These are phyloP conservation scores for Cavia aperea DNA, from an alignment of 2,113 vertebrate species.

Conservation along the genomic window DNA sequence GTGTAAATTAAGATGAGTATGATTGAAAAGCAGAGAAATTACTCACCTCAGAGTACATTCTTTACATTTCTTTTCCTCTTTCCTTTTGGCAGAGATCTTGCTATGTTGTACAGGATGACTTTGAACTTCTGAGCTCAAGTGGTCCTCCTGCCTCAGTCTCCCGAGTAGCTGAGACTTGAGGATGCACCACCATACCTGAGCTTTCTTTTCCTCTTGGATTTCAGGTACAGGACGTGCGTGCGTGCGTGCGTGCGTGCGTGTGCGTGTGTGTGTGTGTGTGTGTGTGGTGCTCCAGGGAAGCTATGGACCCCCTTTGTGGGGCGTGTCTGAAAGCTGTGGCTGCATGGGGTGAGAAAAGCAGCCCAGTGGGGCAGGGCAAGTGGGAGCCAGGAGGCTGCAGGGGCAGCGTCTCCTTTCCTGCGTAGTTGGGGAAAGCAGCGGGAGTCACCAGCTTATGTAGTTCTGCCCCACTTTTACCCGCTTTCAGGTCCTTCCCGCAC, in stretches of 20 bases:
- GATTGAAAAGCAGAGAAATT: too few relatives aligned
- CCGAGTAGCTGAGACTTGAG: not conserved
- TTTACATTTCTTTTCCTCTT: not conserved
- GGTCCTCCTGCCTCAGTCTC: not conserved
- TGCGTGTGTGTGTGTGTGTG: too few relatives aligned
- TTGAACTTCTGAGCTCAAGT: not conserved
- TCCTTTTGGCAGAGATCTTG: not conserved
- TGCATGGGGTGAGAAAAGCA: not conserved
- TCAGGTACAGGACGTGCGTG: not conserved
- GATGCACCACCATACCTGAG: not conserved
- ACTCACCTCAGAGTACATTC: not conserved
- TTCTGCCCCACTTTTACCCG: not conserved
- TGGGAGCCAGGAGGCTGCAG: not conserved
- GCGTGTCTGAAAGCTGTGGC: not conserved
- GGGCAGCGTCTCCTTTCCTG: not conserved
- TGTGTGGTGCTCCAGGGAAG: not conserved
- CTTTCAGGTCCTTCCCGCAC: not conserved
- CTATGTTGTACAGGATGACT: not conserved
- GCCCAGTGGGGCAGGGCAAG: not conserved
- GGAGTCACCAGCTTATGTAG: not conserved
- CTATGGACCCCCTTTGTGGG: rapidly evolving
- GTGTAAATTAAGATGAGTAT: not conserved
- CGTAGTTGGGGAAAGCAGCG: not conserved
- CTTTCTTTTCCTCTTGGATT: not conserved
- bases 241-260: too few relatives aligned